Evolutionary conservation across 2,113 vertebrate species (phyloP), one percentile per base, ranked within the genome.

Genomic region (Dermatemys mawii): DNA sequence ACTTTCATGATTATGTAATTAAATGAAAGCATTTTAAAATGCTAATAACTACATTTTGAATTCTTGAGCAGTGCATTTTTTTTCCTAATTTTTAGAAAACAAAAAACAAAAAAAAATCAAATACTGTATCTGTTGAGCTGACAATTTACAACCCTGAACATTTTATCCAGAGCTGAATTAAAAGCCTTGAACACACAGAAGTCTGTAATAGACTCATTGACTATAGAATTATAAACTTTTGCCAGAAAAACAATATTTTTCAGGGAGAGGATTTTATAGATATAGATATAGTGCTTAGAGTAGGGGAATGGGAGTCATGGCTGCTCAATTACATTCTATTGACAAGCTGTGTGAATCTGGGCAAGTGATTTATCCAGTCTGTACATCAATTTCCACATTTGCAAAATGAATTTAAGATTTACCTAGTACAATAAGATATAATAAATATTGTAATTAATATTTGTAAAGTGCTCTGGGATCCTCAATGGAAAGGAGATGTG

Each of bases 11-110:
- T 81, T 90, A 79, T 51, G n/a, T 75, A 38, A 91, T 86, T 88
- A 91, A 83, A 88, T 41, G 27, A 83, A 92, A 92, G 93, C 35
- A 63, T 83, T 95, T 81, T 29, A 53, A 88, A 94, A 80, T 91
- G 84, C 5, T 89, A 85, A 93, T 35, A 95, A 87, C 73, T 94
- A 5, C 48, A 79, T 90, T 53, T 93, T 96, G 53, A 54, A 63
- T 80, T 96, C 49, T 92, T 85, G 5, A 76, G 87, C 49, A 86
- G 21, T 90, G 87, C 35, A 86, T 85, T 88, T 81, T 84, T n/a
- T 41, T 57, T 35, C 57, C 2, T 50, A 70, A 75, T 94, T 93
- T 89, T 87, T 27, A 53, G 67, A 11, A 84, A 83, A 38, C 24
- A 76, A 85, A 2, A 11, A 51, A 51, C 51, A 53, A 22, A 53